Evolutionary conservation across 1,140 invertebrate genomes (phyloP).

Genomic region (Aphaenogaster ashmeadi): DNA sequence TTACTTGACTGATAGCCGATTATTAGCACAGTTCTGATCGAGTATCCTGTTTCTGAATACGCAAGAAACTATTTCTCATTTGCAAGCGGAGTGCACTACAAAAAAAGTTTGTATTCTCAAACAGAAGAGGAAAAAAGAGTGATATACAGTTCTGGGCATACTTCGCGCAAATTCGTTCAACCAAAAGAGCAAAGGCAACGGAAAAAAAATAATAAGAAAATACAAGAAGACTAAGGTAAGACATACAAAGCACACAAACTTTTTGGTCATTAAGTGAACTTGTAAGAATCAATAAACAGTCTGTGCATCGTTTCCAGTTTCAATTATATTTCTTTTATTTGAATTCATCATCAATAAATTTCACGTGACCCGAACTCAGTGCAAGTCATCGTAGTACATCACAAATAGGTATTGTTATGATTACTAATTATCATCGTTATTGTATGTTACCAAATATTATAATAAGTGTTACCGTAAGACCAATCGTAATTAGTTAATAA

Average conservation of each 20-base stretch:
- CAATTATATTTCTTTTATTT: constrained; percentile 88
- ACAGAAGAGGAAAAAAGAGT: constrained; percentile 57
- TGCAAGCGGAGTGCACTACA: constrained; percentile 72
- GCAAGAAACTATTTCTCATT: constrained; percentile 66
- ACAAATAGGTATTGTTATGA: constrained; percentile 85
- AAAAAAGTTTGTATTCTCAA: constrained; percentile 60
- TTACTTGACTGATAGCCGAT: constrained; percentile 60
- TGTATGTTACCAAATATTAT: constrained; percentile 81
- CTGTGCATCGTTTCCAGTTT: constrained; percentile 85
- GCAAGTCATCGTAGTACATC: constrained; percentile 87
- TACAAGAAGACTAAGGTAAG: constrained; percentile 69
- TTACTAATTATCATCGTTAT: constrained; percentile 84
- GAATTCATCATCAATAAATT: constrained; percentile 87
- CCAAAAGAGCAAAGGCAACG: constrained; percentile 76
- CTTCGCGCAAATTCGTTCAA: constrained; percentile 74
- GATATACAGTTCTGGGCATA: constrained; percentile 71
- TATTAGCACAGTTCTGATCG: constrained; percentile 61
- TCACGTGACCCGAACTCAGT: constrained; percentile 86
- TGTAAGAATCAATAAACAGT: constrained; percentile 85
- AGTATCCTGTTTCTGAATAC: constrained; percentile 56
- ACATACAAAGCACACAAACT: constrained; percentile 79
- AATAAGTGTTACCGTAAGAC: constrained; percentile 83
- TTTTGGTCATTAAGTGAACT: constrained; percentile 70
- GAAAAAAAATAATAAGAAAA: constrained; percentile 65
- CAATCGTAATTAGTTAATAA: constrained; percentile 80